Evolutionary conservation across 2,113 vertebrate genomes (phyloP).

Genomic region (Callopanchax toddi): DNA sequence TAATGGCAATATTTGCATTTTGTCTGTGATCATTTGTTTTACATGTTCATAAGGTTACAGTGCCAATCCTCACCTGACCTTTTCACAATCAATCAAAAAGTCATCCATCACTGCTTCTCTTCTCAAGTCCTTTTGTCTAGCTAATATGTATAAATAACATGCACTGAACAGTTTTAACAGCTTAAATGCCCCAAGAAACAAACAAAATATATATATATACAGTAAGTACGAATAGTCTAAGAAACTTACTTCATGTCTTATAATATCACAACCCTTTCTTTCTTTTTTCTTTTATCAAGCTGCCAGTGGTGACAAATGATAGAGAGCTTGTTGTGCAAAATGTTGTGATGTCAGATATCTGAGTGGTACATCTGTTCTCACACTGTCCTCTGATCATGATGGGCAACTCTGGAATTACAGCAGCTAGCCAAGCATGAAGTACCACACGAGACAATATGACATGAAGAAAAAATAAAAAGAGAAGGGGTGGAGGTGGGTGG

Average conservation of each 20-base stretch:
- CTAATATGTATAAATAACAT: background rate
- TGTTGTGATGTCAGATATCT: constrained; percentile 52
- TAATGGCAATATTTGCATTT: constrained; percentile 49
- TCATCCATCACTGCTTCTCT: constrained; percentile 16
- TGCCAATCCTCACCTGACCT: constrained; percentile 49
- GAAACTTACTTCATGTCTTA: background rate
- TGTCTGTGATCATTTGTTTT: constrained; percentile 27
- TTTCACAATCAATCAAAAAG: constrained; percentile 41
- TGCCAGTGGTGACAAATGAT: constrained; percentile 60
- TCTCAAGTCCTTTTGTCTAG: constrained; percentile 15
- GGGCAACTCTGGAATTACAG: constrained; percentile 54
- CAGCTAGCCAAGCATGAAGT: constrained; percentile 54
- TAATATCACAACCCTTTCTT: background rate
- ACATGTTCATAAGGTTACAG: constrained; percentile 14
- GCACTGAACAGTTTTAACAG: background rate
- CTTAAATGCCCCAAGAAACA: background rate
- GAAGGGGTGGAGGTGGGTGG: background rate
- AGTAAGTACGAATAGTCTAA: too few relatives aligned
- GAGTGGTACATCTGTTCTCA: constrained; percentile 63
- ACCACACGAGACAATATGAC: constrained; percentile 8
- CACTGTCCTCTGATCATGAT: constrained; percentile 49
- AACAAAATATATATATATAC: too few relatives aligned
- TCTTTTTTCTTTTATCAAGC: constrained; percentile 1
- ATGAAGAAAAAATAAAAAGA: constrained; percentile 13
- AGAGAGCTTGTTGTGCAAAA: constrained; percentile 49